Evolutionary conservation across 2,888 invertebrate species (phyloP).

Genomic region (Ligdia adustata): DNA sequence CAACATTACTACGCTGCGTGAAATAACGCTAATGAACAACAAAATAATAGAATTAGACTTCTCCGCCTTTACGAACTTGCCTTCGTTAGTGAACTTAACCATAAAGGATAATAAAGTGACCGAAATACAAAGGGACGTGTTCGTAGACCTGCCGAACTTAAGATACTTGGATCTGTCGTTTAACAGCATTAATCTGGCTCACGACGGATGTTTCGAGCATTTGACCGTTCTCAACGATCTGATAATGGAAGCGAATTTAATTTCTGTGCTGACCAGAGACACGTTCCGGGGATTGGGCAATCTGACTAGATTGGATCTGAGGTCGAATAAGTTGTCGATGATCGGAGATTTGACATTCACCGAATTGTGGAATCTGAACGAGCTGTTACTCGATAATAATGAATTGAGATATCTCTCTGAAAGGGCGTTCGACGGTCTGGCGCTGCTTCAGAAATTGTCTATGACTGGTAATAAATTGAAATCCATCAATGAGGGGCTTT

Average conservation of each 20-base stretch:
- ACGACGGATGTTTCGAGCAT: constrained; percentile 92
- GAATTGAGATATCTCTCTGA: constrained; percentile 89
- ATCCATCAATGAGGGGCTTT: constrained; percentile 88
- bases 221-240: constrained; percentile 89
- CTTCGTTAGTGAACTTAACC: constrained; percentile 87
- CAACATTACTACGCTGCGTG: constrained; percentile 88
- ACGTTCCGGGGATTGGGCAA: constrained; percentile 90
- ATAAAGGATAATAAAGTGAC: constrained; percentile 91
- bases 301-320: constrained; percentile 89
- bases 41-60: constrained; percentile 88
- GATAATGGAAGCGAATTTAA: constrained; percentile 90
- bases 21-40: constrained; percentile 88
- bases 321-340: constrained; percentile 89
- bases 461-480: constrained; percentile 91
- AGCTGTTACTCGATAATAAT: constrained; percentile 88
- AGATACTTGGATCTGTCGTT: constrained; percentile 92
- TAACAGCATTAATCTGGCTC: constrained; percentile 93
- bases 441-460: constrained; percentile 88
- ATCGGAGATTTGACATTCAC: constrained; percentile 92
- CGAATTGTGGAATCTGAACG: constrained; percentile 89
- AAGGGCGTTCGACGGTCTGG: constrained; percentile 90
- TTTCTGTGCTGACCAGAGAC: constrained; percentile 89
- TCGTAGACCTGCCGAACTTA: constrained; percentile 89
- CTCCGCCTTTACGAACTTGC: constrained; percentile 89
- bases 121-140: constrained; percentile 90